phyloP scores from a whole-genome alignment of 2,113 vertebrate species.

The Himantopus leucocephalus region DNA sequence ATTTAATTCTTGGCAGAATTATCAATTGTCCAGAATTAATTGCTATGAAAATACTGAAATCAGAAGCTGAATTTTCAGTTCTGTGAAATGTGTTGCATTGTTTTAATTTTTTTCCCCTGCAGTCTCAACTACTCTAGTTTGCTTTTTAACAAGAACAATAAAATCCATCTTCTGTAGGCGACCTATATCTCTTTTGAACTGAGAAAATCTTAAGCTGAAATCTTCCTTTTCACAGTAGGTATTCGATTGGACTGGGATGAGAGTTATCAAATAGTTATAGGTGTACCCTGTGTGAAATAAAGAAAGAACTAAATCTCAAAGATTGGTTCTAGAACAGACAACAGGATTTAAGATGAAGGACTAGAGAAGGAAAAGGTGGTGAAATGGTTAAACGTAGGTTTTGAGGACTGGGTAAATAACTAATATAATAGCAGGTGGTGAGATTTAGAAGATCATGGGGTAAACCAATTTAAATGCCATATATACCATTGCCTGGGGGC shows the following conservation, averaged over 20 bases:
- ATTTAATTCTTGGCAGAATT: slow-evolving; percentile 32
- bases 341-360: background rate
- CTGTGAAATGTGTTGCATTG: background rate
- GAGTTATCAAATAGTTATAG: background rate
- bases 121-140: background rate
- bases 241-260: background rate
- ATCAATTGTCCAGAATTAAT: slow-evolving; percentile 47
- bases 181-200: background rate
- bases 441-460: slow-evolving; percentile 42
- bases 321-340: background rate
- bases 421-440: slow-evolving; percentile 52
- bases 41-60: slow-evolving; percentile 24
- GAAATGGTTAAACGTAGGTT: slow-evolving; percentile 40
- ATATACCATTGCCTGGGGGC: slow-evolving; percentile 41
- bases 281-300: background rate
- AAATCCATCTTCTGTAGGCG: background rate
- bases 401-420: slow-evolving; percentile 13
- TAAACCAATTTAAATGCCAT: slow-evolving; percentile 54
- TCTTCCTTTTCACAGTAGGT: background rate
- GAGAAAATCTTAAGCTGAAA: background rate
- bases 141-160: background rate
- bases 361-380: background rate
- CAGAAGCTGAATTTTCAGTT: background rate
- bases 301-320: background rate
- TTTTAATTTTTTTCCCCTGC: accelerated